Percentiles rank a stretch among this genome's conserved stretches.
Conservation (phyloP, 1,140 invertebrate genomes). For the Drosophila kurseongensis region DNA sequence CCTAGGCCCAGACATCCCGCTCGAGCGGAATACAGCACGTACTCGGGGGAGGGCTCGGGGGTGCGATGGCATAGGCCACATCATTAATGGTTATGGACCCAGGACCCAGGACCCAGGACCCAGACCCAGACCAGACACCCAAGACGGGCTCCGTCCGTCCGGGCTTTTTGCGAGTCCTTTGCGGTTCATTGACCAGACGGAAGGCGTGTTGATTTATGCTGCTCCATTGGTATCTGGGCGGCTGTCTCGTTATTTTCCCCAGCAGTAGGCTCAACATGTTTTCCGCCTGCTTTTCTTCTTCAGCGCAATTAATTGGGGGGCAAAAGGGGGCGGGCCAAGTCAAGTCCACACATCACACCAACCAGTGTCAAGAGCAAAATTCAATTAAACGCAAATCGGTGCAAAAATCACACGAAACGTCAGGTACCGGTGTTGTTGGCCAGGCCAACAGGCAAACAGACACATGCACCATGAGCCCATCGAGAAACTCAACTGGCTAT, state of each 20-base stretch:
- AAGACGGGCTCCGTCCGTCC: conserved; percentile 13
- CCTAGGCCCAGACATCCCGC: conserved; percentile 28
- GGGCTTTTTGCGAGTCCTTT: conserved; percentile 24
- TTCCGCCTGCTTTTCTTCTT: conserved; percentile 13
- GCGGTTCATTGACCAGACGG: conserved; percentile 72
- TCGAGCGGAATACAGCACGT: conserved; percentile 48
- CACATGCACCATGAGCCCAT: conserved; percentile 11
- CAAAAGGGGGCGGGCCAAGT: not conserved
- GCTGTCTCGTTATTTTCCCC: conserved; percentile 5
- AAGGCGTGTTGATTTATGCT: conserved; percentile 71
- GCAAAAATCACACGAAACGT: conserved; percentile 62
- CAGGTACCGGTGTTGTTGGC: conserved; percentile 12
- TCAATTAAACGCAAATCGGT: conserved; percentile 80
- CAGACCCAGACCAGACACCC: conserved; percentile 36
- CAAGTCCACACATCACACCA: conserved; percentile 20
- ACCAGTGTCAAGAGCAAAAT: conserved; percentile 65
- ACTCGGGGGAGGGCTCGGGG: conserved; percentile 41
- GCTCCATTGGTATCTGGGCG: conserved; percentile 22
- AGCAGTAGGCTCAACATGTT: conserved; percentile 63
- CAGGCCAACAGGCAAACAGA: conserved; percentile 46
- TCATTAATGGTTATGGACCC: conserved; percentile 78
- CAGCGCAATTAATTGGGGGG: conserved; percentile 50
- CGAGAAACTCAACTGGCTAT: conserved; percentile 50
- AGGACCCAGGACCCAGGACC: conserved; percentile 28
- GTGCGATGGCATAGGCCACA: conserved; percentile 45